Percentiles rank a stretch among this genome's conserved stretches.
phyloP scores from a whole-genome alignment of 2,113 vertebrate genomes.

The Machaerirhynchus nigripectus region DNA sequence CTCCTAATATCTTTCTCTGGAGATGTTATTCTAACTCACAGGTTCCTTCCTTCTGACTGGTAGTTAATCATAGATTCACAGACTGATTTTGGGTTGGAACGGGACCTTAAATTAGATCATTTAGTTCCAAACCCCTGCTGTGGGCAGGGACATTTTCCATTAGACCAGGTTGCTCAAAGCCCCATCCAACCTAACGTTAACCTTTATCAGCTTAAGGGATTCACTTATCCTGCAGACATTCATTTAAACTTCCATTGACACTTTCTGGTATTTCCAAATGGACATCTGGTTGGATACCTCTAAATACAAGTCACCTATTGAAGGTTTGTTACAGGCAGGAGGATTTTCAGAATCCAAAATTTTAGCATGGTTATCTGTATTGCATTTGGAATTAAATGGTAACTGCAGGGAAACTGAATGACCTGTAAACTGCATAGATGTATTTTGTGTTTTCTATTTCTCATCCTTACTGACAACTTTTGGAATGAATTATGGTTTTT shows the following conservation, averaged over 20 bases:
- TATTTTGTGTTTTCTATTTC: background rate
- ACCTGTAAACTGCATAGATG: background rate
- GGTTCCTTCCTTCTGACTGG: background rate
- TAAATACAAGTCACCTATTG: background rate
- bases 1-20: background rate
- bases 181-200: background rate
- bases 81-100: background rate
- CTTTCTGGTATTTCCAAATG: slow-evolving; percentile 2
- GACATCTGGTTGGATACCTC: background rate
- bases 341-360: background rate
- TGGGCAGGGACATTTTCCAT: background rate
- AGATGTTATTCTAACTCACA: background rate
- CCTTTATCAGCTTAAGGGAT: background rate
- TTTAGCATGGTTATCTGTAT: background rate
- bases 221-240: background rate
- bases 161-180: background rate
- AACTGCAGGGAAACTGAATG: background rate
- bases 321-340: background rate
- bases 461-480: background rate
- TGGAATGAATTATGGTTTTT: background rate
- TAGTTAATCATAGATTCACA: background rate
- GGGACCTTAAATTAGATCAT: background rate
- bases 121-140: background rate
- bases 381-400: background rate
- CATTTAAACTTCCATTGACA: background rate